Base-by-base conservation (phyloP, 2,888 invertebrate species). In the Sicus ferrugineus region DNA sequence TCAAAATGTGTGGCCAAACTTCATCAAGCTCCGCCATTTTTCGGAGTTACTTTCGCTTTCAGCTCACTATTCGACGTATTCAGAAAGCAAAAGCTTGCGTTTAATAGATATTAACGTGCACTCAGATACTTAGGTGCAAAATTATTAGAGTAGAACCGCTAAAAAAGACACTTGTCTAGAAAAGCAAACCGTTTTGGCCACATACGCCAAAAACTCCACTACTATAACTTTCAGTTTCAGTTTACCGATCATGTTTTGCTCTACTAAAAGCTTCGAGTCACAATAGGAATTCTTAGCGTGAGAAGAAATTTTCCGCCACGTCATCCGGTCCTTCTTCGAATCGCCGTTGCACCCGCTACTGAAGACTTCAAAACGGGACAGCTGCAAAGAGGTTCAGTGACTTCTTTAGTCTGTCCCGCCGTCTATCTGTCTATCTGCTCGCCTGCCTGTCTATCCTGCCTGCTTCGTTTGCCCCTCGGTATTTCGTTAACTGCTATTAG, bases 111-210 rank as follows among this genome's bases (percentile, higher is more conserved):
- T n/a, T n/a, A 19, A 19, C 7, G 46, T 42, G n/a, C 42, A 9
- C 16, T 3, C 14, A 9, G 9, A 42, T 16, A 16, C 42, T 4
- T 42, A 16, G 16, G 14, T n/a, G 3, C 26, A 61, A 59, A 38
- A 31, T 61, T 61, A 61, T 61, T 61, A 23, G 61, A 38, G 38
- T 38, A 61, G 61, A 61, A 61, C 61, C 61, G 21, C 38, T n/a
- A n/a, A 54, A 23, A 56, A 26, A 26, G 7, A 4, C 52, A 52
- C 21, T 21, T 5, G 26, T 52, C 26, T 21, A 21, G 14, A 14
- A 26, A 19, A 52, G 2, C 52, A 14, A 19, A 52, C n/a, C 26
- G n/a, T 34, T 42, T 42, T 2, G 42, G 42, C 42, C 23, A n/a
- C 56, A 11, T 1, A 48, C 48, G n/a, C n/a, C n/a, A n/a, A n/a